Base-by-base conservation (phyloP, 2,888 invertebrate species). In the Lacanobia wlatinum region DNA sequence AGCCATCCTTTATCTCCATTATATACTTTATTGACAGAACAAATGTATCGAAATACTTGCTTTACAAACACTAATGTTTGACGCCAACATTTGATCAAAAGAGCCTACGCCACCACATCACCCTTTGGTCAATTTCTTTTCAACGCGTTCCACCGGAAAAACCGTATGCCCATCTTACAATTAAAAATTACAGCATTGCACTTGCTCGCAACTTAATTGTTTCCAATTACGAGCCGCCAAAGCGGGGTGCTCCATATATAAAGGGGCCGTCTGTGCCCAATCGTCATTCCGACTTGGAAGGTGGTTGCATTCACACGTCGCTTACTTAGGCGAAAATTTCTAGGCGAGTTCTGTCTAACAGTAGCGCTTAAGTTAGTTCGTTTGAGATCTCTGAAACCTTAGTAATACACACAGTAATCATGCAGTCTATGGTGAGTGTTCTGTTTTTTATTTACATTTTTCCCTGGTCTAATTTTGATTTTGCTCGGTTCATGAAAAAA, bases 321-420 rank as follows among this genome's bases (percentile, higher is more conserved):
- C 77, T 34, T 10, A 78, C 96, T 96, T 96, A 96, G 96, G 92
- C 96, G 96, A 94, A 96, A 96, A 89, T 96, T 93, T 92, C 95
- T 93, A 93, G 92, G 95, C 96, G 96, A 96, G 95, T 96, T 93
- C 96, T 96, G 96, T 89, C 80, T 78, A 78, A 56, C 95, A 96
- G 96, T 94, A 96, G 96, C 96, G 96, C 94, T 92, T 92, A 91
- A 83, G 94, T 90, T 93, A 96, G 96, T 96, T 96, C 95, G 96
- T 96, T 96, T 96, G 95, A 95, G 96, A 96, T 96, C 96, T 96
- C 96, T 88, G 87, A 89, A 43, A 92, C 81, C 85, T 89, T 93
- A 93, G 90, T 92, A 80, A 91, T 89, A 93, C 88, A 92, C 90
- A 92, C 89, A 90, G 80, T 92, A 94, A 95, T 96, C 96, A 96